Conservation (phyloP, 2,888 invertebrate species). For the Eupithecia dodoneata region DNA sequence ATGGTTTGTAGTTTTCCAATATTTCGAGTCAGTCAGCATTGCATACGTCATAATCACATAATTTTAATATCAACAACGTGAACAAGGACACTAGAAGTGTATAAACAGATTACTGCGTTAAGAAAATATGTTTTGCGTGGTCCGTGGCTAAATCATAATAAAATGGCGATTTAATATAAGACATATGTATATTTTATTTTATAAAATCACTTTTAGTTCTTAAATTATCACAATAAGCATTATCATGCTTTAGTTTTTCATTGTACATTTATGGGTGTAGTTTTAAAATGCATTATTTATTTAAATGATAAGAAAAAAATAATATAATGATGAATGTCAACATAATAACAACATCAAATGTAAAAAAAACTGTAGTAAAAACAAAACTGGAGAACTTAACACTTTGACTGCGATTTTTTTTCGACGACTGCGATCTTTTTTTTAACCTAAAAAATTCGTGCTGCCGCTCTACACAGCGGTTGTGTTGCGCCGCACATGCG, state of each 20-base stretch:
- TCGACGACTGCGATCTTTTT: no score
- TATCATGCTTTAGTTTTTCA: background rate
- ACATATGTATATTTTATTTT: background rate
- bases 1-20: background rate
- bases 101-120: background rate
- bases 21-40: no score
- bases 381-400: background rate
- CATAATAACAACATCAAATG: background rate
- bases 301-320: background rate
- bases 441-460: no score
- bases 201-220: background rate
- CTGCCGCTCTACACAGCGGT: no score
- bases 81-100: background rate
- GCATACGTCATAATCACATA: no score
- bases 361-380: background rate
- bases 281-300: background rate
- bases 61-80: no score
- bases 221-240: slow-evolving; percentile 2
- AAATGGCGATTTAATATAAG: background rate
- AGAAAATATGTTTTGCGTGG: background rate
- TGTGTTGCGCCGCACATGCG: no score
- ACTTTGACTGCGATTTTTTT: no score
- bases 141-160: background rate
- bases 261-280: background rate
- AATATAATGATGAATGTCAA: background rate